Conservation (phyloP, 1,140 invertebrate species). For the Zaprionus capensis region DNA sequence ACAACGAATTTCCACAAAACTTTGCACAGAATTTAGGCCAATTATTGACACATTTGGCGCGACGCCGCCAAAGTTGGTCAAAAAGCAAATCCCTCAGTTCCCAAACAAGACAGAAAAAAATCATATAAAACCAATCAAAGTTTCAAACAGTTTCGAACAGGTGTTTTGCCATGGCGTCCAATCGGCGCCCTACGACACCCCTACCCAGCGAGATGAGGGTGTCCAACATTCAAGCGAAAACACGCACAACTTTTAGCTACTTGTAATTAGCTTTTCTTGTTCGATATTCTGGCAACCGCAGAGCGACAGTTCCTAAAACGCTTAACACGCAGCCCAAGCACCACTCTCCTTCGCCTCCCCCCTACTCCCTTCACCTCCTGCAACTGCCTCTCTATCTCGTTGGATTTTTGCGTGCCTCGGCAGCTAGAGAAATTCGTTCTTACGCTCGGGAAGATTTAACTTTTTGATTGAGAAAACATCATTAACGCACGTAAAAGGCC, state of each 20-base stretch:
- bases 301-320: constrained; percentile 67
- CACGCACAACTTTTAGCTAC: constrained; percentile 80
- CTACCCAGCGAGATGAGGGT: constrained; percentile 1
- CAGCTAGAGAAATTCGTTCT: constrained; percentile 66
- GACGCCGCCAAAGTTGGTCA: constrained; percentile 27
- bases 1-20: constrained; percentile 17
- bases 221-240: constrained; percentile 60
- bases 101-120: constrained; percentile 22
- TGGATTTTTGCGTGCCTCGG: constrained; percentile 60
- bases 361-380: constrained; percentile 7
- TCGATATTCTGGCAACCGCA: constrained; percentile 69
- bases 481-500: constrained; percentile 81
- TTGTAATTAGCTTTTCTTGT: constrained; percentile 82
- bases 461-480: constrained; percentile 83
- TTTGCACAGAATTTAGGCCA: constrained; percentile 55
- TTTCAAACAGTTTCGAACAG: constrained; percentile 72
- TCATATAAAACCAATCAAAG: constrained; percentile 80
- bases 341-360: constrained; percentile 16
- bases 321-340: constrained; percentile 53
- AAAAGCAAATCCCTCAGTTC: neutral
- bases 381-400: neutral
- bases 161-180: constrained; percentile 50
- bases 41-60: constrained; percentile 76
- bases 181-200: neutral
- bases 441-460: constrained; percentile 76